Conservation (phyloP, 2,113 vertebrate genomes). For the Oostethus manadensis region DNA sequence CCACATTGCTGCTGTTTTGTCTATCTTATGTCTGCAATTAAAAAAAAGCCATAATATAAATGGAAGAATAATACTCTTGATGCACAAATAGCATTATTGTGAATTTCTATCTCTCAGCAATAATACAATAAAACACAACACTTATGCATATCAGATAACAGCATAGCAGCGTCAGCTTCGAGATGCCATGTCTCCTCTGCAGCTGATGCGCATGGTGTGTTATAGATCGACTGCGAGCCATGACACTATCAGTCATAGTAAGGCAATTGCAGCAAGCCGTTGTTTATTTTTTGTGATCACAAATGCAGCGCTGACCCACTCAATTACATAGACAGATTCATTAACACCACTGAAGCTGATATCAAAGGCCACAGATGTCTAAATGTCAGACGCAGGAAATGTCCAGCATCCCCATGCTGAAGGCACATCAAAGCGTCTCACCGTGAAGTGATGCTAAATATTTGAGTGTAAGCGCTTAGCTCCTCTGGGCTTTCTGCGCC, state of each 20-base stretch:
- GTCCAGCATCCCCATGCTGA: slow-evolving; percentile 10
- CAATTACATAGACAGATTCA: not conserved
- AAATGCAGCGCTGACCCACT: not conserved
- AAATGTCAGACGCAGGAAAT: slow-evolving; percentile 9
- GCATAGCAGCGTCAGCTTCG: not conserved
- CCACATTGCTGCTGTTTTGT: no score
- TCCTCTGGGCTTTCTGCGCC: slow-evolving; percentile 18
- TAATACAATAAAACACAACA: not conserved
- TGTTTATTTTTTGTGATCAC: slow-evolving; percentile 1
- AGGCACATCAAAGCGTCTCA: slow-evolving; percentile 26
- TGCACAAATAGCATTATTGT: not conserved
- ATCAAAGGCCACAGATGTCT: not conserved
- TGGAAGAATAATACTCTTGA: not conserved
- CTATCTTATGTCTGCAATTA: not conserved
- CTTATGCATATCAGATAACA: not conserved
- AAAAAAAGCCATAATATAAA: not conserved
- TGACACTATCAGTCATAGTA: not conserved
- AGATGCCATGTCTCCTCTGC: not conserved
- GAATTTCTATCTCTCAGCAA: not conserved
- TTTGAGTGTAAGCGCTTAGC: slow-evolving; percentile 24
- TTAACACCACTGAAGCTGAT: not conserved
- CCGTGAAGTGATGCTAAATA: slow-evolving; percentile 27
- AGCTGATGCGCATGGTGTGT: not conserved
- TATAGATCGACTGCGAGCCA: no score
- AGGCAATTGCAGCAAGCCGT: not conserved